Percentiles rank a stretch among this genome's conserved stretches.
Evolutionary conservation across 2,888 invertebrate genomes (phyloP).

Genomic region (Eledona agricola): DNA sequence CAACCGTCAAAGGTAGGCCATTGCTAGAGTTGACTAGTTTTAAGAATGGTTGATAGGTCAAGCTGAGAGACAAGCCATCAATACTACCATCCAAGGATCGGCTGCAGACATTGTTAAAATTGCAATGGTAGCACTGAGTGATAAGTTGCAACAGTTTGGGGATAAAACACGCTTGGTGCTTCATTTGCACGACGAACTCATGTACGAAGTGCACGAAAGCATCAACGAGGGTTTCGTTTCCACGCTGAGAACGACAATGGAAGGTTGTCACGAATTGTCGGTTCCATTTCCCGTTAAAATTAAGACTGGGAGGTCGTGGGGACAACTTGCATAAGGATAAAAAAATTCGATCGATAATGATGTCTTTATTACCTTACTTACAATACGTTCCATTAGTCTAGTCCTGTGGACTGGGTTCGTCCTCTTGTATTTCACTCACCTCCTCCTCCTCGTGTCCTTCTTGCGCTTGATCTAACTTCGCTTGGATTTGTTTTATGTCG

Average conservation of each 20-base stretch:
- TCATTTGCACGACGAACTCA: slow-evolving; percentile 95
- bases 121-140: slow-evolving; percentile 84
- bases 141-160: slow-evolving; percentile 61
- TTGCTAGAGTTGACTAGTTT: slow-evolving; percentile 1
- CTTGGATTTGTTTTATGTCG: too few relatives aligned
- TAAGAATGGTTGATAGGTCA: slow-evolving; percentile 66
- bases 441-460: too few relatives aligned
- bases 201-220: slow-evolving; percentile 82
- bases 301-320: slow-evolving; percentile 86
- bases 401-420: too few relatives aligned
- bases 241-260: slow-evolving; percentile 82
- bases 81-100: slow-evolving; percentile 95
- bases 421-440: too few relatives aligned
- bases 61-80: slow-evolving; percentile 96
- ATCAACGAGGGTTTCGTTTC: slow-evolving; percentile 68
- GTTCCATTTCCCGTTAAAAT: slow-evolving; percentile 91
- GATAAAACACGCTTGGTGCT: slow-evolving; percentile 74
- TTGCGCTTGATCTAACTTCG: too few relatives aligned
- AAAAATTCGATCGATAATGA: too few relatives aligned
- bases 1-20: slow-evolving; percentile 69
- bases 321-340: slow-evolving; percentile 65
- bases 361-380: too few relatives aligned
- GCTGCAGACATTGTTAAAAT: slow-evolving; percentile 95
- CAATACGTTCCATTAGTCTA: too few relatives aligned
- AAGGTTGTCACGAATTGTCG: slow-evolving; percentile 73